These are phyloP conservation scores for Drosophila peninsularis DNA, from an alignment of 2,888 invertebrate genomes.

Conservation along the genomic window DNA sequence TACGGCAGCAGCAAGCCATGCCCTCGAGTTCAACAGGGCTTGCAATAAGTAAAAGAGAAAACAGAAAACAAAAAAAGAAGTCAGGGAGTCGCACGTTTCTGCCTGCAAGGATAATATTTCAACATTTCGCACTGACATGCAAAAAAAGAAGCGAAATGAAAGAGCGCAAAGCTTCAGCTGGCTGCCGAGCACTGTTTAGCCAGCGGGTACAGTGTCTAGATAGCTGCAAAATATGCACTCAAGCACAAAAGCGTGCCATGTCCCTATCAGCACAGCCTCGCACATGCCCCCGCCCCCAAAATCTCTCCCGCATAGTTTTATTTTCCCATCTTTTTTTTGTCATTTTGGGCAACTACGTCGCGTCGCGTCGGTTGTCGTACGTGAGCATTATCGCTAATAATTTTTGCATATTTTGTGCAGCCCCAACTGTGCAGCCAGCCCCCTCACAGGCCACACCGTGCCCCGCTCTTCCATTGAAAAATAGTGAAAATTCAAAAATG, in stretches of 20 bases:
- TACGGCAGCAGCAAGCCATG: constrained; percentile 59
- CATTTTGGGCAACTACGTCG: constrained; percentile 60
- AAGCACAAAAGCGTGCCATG: constrained; percentile 77
- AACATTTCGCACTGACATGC: constrained; percentile 74
- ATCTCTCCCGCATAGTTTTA: constrained; percentile 17
- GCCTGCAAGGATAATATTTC: constrained; percentile 83
- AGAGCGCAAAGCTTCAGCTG: constrained; percentile 27
- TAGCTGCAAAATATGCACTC: constrained; percentile 79
- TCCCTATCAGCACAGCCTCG: constrained; percentile 63
- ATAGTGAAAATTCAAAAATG: constrained; percentile 58
- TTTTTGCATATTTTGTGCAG: constrained; percentile 73
- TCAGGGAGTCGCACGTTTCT: constrained; percentile 81
- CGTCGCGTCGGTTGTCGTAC: constrained; percentile 70
- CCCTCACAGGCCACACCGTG: rapidly evolving
- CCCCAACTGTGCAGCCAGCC: background rate
- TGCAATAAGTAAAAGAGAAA: constrained; percentile 9
- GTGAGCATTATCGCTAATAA: constrained; percentile 83
- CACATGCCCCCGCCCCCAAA: constrained; percentile 1
- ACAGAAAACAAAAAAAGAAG: constrained; percentile 20
- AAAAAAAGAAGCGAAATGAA: constrained; percentile 47
- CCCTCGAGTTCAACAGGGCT: constrained; percentile 50
- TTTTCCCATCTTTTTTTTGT: constrained; percentile 18
- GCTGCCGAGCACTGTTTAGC: constrained; percentile 30
- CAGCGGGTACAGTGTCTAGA: constrained; percentile 58
- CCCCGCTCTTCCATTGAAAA: constrained; percentile 24